These are phyloP conservation scores for Gila orcuttii DNA, from an alignment of 2,113 vertebrate genomes.

Conservation along the genomic window DNA sequence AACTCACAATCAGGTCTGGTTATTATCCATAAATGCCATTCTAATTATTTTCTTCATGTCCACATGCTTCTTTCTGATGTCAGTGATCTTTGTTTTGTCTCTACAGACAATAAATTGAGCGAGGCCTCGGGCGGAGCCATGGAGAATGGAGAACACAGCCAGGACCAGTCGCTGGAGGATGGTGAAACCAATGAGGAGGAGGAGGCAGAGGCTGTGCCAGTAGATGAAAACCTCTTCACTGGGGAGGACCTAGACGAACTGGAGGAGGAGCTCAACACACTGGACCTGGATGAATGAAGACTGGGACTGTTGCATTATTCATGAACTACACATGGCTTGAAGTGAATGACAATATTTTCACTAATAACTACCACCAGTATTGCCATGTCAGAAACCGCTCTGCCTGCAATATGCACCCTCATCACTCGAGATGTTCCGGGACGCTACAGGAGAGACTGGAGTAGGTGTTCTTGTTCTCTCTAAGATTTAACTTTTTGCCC, in stretches of 20 bases:
- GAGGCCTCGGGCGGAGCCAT: slow-evolving; percentile 89
- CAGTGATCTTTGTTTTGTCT: neutral
- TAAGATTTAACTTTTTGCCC: slow-evolving; percentile 1
- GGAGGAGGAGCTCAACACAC: slow-evolving; percentile 94
- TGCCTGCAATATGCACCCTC: slow-evolving; percentile 31
- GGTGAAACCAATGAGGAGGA: slow-evolving; percentile 72
- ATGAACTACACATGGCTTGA: slow-evolving; percentile 53
- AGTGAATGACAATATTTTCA: slow-evolving; percentile 47
- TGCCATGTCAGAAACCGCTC: slow-evolving; percentile 11
- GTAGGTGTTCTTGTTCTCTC: slow-evolving; percentile 10
- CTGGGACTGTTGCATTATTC: neutral
- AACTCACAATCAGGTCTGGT: neutral
- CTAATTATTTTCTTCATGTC: neutral
- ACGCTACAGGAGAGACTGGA: slow-evolving; percentile 28
- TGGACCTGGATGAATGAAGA: slow-evolving; percentile 90
- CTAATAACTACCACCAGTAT: slow-evolving; percentile 36
- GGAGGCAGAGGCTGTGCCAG: slow-evolving; percentile 85
- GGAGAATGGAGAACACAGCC: slow-evolving; percentile 79
- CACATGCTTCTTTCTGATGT: neutral
- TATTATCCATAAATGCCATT: neutral
- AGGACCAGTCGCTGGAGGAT: slow-evolving; percentile 59
- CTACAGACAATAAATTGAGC: slow-evolving; percentile 88
- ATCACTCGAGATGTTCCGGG: neutral
- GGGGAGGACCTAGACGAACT: slow-evolving; percentile 97
- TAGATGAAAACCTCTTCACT: slow-evolving; percentile 98